A percentile compares a stretch with the other conserved stretches of the same genome.
Conservation (phyloP, 2,797 vertebrate genomes). For the Sebastolobus alascanus region DNA sequence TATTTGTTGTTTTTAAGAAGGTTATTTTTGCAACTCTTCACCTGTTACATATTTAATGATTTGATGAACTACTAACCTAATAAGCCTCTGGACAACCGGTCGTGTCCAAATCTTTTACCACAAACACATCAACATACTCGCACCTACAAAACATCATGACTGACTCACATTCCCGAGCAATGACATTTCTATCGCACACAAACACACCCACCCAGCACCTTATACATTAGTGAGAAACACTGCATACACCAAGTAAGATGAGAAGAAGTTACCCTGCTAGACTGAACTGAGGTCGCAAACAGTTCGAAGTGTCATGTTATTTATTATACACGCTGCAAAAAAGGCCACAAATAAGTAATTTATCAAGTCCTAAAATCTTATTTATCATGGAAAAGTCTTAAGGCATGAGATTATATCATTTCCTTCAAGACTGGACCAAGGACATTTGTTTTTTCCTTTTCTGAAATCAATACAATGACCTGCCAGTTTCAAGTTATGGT, state of each 20-base stretch:
- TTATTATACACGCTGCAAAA: conserved; percentile 66
- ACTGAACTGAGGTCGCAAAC: conserved; percentile 55
- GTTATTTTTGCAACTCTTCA: conserved; percentile 72
- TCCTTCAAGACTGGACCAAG: conserved; percentile 8
- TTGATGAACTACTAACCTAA: conserved; percentile 74
- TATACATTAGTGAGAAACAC: conserved; percentile 55
- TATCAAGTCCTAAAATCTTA: conserved; percentile 35
- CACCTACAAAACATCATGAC: conserved; percentile 13
- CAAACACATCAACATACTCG: conserved; percentile 25
- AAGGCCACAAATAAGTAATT: conserved; percentile 33
- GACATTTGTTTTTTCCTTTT: neutral
- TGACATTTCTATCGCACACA: conserved; percentile 10
- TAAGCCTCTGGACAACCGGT: conserved; percentile 65
- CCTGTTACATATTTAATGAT: conserved; percentile 69
- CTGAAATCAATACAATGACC: conserved; percentile 4
- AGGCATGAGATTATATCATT: conserved; percentile 10
- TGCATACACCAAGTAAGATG: conserved; percentile 52
- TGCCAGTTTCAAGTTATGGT: conserved; percentile 16
- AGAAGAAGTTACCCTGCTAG: conserved; percentile 46
- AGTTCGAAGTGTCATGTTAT: conserved; percentile 68
- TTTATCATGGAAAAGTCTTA: conserved; percentile 13
- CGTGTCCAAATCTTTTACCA: conserved; percentile 45
- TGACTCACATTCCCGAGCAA: conserved; percentile 33
- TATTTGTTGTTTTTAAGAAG: conserved; percentile 67
- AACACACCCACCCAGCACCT: conserved; percentile 56